These are phyloP conservation scores for Tapirus indicus DNA, from an alignment of 2,797 vertebrate genomes.

Conservation along the genomic window DNA sequence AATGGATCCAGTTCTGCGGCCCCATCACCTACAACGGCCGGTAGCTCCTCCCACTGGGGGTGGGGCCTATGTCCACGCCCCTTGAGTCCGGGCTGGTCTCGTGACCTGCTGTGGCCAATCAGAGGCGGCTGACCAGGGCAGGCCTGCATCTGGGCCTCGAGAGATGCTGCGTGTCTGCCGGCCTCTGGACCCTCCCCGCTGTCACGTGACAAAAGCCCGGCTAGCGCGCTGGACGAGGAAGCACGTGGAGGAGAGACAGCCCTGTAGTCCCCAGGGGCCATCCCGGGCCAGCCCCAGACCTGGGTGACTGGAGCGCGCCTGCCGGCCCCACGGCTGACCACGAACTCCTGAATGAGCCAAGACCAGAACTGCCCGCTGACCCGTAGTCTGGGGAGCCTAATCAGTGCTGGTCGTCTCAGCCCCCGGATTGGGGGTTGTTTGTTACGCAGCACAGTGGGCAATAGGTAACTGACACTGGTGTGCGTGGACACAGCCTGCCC, in stretches of 20 bases:
- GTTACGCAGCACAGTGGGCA: rapidly evolving
- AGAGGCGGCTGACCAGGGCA: background rate
- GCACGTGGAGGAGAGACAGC: background rate
- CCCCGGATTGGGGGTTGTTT: background rate
- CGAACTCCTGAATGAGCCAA: background rate
- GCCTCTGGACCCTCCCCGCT: background rate
- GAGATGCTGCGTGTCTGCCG: background rate
- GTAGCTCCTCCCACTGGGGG: background rate
- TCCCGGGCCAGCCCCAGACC: background rate
- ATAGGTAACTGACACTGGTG: background rate
- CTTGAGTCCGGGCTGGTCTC: background rate
- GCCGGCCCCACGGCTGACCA: background rate
- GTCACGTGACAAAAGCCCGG: background rate
- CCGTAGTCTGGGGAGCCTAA: rapidly evolving
- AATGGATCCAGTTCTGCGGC: rapidly evolving
- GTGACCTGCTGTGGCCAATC: background rate
- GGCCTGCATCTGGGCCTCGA: background rate
- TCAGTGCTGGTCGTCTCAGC: background rate
- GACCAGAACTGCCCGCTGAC: background rate
- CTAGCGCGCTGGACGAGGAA: background rate
- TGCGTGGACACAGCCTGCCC: background rate
- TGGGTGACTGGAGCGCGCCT: background rate
- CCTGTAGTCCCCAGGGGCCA: background rate
- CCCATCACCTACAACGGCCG: rapidly evolving
- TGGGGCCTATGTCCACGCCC: background rate